Base-by-base conservation (phyloP, 1,140 invertebrate genomes). In the Callitettix versicolor region DNA sequence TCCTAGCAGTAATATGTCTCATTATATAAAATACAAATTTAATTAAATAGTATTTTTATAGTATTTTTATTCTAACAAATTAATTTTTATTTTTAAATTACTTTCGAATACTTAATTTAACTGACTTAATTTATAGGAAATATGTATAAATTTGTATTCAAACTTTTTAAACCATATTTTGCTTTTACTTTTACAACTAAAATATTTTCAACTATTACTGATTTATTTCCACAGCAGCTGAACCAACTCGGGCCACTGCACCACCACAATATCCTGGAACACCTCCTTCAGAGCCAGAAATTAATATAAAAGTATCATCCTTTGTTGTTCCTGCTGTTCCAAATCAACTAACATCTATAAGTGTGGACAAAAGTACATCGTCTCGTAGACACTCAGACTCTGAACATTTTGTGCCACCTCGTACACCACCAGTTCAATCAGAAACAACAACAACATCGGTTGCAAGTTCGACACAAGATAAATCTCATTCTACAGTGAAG, bases 351-450 rank as follows among this genome's bases (percentile, higher is more conserved):
- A 40, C 53, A 21, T 48, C 38, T n/a, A 14, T n/a, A 42, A 3
- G 26, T 36, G 36, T 21, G 9, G 36, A 55, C 26, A 51, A 58
- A 17, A 49, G 30, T 15, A 38, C 42, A 9, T 14, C 41, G 5
- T 30, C 33, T 12, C 43, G 79, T 22, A 71, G 79, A 60, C 76
- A 82, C 64, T 80, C 79, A 33, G 79, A 82, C 59, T 77, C 78
- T 33, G 79, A 81, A 60, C 75, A 79, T 53, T 79, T 81, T 64
- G 71, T 75, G 33, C 71, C 76, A 57, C 74, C 76, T 0, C 73
- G 77, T 24, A 67, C 75, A 38, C 77, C 77, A n/a, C 68, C 67
- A 7, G 65, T 75, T 12, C 72, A 77, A 61, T 73, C 1, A 18
- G 17, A 6, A n/a, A 36, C n/a, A 36, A 26, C 33, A 33, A 14